Conservation (phyloP, 2,888 invertebrate genomes). For the Nycteola revayana region DNA sequence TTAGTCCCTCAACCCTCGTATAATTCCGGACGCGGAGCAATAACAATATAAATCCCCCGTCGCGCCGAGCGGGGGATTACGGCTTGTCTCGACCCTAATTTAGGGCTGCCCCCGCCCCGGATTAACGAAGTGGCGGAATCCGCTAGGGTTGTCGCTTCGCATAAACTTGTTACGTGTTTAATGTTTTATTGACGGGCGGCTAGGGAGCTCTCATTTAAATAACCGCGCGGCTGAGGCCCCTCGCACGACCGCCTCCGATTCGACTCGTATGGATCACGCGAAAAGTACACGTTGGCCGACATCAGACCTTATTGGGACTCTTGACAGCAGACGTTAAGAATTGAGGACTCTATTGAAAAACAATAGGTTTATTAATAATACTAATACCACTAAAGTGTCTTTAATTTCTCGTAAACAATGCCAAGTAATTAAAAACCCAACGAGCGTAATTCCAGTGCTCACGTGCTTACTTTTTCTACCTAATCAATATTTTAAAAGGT, state of each 20-base stretch:
- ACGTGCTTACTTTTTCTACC: conserved; percentile 5
- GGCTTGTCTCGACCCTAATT: conserved; percentile 83
- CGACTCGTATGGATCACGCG: conserved; percentile 23
- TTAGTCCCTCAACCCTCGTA: conserved; percentile 83
- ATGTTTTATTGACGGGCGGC: conserved; percentile 81
- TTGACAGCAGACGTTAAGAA: conserved; percentile 2
- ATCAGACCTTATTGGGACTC: conserved; percentile 13
- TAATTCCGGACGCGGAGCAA: conserved; percentile 82
- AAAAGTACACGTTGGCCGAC: conserved; percentile 14
- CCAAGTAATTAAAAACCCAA: no score
- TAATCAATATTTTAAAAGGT: conserved; percentile 37
- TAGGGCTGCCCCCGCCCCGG: conserved; percentile 81
- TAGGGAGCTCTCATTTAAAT: conserved; percentile 77
- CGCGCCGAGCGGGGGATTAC: conserved; percentile 81
- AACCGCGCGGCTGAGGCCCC: conserved; percentile 52
- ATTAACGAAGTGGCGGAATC: conserved; percentile 82
- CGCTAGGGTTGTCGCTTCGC: conserved; percentile 81
- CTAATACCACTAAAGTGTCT: no score
- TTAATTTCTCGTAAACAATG: no score
- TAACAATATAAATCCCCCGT: conserved; percentile 83
- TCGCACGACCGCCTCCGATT: conserved; percentile 13
- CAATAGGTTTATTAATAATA: no score
- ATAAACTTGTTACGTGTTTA: conserved; percentile 82
- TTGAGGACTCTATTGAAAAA: no score
- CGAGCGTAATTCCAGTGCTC: conserved; percentile 30